Evolutionary conservation across 2,888 invertebrate genomes (phyloP).

Genomic region (Eudemis profundana): DNA sequence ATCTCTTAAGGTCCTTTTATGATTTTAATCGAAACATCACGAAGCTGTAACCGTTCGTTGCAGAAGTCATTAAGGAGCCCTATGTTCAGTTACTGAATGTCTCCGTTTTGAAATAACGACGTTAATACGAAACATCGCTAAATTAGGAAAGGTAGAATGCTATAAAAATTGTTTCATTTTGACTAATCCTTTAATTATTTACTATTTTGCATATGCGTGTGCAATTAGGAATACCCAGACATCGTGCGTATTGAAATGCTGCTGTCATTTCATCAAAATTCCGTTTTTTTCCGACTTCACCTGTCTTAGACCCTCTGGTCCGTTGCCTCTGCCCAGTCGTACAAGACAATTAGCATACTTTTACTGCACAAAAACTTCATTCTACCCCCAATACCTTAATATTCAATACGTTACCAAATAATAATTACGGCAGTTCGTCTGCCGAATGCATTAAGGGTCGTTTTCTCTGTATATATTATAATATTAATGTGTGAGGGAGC

Average conservation of each 20-base stretch:
- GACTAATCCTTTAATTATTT: too few species aligned
- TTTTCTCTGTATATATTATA: constrained; percentile 77
- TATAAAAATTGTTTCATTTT: too few species aligned
- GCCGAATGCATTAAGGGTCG: constrained; percentile 74
- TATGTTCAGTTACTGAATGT: too few species aligned
- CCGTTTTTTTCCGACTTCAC: constrained; percentile 72
- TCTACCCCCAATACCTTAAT: constrained; percentile 74
- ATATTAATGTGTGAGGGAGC: constrained; percentile 69
- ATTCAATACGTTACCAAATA: constrained; percentile 83
- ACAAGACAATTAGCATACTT: constrained; percentile 72
- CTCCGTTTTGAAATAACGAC: too few species aligned
- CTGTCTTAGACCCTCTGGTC: constrained; percentile 66
- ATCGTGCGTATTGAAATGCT: constrained; percentile 39
- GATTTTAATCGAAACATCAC: too few species aligned
- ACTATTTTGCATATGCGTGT: constrained; percentile 4
- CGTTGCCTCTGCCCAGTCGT: constrained; percentile 55
- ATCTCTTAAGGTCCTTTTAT: too few species aligned
- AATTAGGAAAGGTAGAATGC: too few species aligned
- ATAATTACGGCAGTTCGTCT: constrained; percentile 77
- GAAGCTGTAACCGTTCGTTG: too few species aligned
- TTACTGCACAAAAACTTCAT: constrained; percentile 72
- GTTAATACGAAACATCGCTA: too few species aligned
- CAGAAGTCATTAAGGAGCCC: too few species aligned
- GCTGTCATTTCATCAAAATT: constrained; percentile 66
- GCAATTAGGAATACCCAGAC: constrained; percentile 13